Base-by-base conservation (phyloP, 2,113 vertebrate species). In the Spilogale gracilis region DNA sequence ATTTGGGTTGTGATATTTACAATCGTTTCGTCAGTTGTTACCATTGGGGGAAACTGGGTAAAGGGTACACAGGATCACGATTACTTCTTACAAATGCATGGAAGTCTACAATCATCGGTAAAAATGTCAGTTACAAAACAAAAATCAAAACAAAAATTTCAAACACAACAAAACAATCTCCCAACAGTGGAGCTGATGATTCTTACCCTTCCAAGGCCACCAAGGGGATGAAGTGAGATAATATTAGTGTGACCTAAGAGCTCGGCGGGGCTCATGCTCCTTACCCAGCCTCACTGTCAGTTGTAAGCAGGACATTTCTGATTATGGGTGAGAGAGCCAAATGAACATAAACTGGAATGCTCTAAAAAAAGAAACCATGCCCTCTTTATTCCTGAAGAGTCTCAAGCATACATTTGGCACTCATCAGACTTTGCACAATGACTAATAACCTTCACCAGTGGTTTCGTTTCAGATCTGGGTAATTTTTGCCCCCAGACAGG, bases 371-470 rank as follows among this genome's bases (percentile, higher is more conserved):
- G 56, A 93, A 95, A 76, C 23, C 43, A 25, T 54, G 78, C 30
- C 45, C 67, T 97, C 91, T 94, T 63, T 93, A 94, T 91, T 98
- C 94, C 91, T 82, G 69, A 97, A 96, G 86, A 96, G 84, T 91
- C 73, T 67, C 52, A 48, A 74, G 92, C 89, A 95, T 9, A 30
- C 17, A 86, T 27, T 54, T 91, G 92, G 96, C 93, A 80, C 48
- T 89, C 85, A 52, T 18, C 54, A 79, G 74, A 94, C 82, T 89
- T 65, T 13, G 61, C 45, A 79, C 56, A 80, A 56, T 91, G 91
- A 97, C 94, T 82, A 96, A 97, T 56, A 89, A 91, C 82, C 80
- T 71, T 95, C 91, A 76, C 38, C 76, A 79, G 56, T 25, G 84
- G 61, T 95, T 97, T 96, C 4, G 9, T 71, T 92, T 96, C 74